phyloP scores from a whole-genome alignment of 2,888 invertebrate genomes.

The Ophioninae sp. region DNA sequence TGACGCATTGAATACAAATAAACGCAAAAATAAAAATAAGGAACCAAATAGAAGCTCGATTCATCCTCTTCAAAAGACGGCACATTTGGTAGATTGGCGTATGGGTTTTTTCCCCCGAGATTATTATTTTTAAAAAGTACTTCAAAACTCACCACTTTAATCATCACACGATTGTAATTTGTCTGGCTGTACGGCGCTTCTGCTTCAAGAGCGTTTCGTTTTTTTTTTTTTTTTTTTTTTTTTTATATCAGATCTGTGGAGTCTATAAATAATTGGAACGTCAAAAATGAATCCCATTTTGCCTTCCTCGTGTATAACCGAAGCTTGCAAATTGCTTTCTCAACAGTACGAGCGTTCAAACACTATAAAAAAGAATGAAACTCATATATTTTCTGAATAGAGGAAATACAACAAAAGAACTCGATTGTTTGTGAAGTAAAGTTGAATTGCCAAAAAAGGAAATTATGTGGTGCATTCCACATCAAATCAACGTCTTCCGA shows the following conservation, averaged over 20 bases:
- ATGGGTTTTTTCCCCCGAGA: not conserved
- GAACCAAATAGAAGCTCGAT: too few species aligned
- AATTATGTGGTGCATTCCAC: not conserved
- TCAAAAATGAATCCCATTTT: not conserved
- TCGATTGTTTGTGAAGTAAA: not conserved
- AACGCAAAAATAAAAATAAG: too few species aligned
- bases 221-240: not conserved
- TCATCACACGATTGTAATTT: not conserved
- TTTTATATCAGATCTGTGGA: not conserved
- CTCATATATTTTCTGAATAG: not conserved
- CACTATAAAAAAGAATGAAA: not conserved
- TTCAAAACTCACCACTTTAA: not conserved
- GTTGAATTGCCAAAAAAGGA: not conserved
- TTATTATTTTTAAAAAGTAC: not conserved
- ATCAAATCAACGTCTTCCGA: not conserved
- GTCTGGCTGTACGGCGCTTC: not conserved
- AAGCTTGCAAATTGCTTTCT: not conserved
- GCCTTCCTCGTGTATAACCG: not conserved
- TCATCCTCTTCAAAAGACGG: too few species aligned
- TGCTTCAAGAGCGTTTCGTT: not conserved
- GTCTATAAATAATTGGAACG: not conserved
- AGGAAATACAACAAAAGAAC: not conserved
- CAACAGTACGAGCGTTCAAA: not conserved
- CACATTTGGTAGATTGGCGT: too few species aligned
- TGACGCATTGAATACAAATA: too few species aligned